Evolutionary conservation across 2,888 invertebrate species (phyloP), one percentile per base, ranked within the genome.

Genomic region (Odiellus spinosus): DNA sequence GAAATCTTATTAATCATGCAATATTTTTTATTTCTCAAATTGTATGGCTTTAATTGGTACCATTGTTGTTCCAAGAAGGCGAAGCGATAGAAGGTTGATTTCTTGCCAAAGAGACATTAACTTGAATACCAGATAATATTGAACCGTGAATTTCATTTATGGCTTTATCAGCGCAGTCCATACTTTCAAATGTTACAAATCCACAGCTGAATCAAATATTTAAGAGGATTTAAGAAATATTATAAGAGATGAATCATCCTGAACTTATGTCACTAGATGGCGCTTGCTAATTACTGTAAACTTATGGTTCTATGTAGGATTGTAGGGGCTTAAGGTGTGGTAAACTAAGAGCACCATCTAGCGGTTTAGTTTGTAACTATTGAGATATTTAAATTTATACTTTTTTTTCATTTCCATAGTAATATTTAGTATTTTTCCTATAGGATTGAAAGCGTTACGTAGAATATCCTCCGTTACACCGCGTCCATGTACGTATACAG

Each of bases 151-250:
- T 77, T 73, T 87, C 82, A 32, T 77, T 73, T 54, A 90, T 84
- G 1, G 90, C 88, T 53, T 80, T 74, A 47, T 84, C 80, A 2
- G 91, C 84, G 41, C 80, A 76, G 56, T 90, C 90, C 12, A 82
- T 74, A 58, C 83, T 85, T 53, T 90, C 86, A 67, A 91, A 93
- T 2, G 90, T 87, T 14, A 93, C 75, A 70, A 87, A 91, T 8
- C 86, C 90, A 58, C 80, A 78, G 61, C 87, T 87, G 67, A 75
- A 71, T 44, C 36, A 46, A 51, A 55, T 41, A 45, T 15, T 15
- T 36, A 26, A 26, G 26, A 26, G 8, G 8, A 26, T 5, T 36
- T 36, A 36, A 36, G 17, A 36, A 36, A 17, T 36, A 36, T 11
- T 36, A 15, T 10, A 33, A n/a, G n/a, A n/a, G n/a, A n/a, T n/a